Conservation (phyloP, 2,888 invertebrate species). For the Phoronis australis region DNA sequence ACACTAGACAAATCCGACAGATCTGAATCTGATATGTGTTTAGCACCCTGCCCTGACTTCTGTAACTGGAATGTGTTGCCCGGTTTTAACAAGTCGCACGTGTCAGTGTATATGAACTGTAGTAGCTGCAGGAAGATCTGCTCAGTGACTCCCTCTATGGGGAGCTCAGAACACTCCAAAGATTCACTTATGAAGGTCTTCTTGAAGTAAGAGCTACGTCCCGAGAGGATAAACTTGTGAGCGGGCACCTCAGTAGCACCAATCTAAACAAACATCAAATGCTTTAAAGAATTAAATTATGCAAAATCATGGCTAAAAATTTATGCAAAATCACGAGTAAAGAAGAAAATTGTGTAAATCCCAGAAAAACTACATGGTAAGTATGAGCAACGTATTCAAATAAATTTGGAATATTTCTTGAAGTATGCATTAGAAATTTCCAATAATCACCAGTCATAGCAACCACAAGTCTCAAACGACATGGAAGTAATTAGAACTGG, state of each 20-base stretch:
- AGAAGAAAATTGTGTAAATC: too few relatives aligned
- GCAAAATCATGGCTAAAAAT: too few relatives aligned
- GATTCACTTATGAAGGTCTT: slow-evolving; percentile 20
- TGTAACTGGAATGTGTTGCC: slow-evolving; percentile 40
- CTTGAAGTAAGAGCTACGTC: slow-evolving; percentile 61
- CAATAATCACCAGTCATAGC: too few relatives aligned
- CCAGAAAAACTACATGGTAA: too few relatives aligned
- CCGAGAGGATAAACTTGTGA: slow-evolving; percentile 69
- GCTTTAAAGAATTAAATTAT: too few relatives aligned
- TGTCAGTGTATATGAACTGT: slow-evolving; percentile 65
- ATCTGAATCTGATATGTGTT: too few relatives aligned
- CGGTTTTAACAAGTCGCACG: slow-evolving; percentile 60
- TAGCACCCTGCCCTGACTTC: not conserved
- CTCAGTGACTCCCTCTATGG: slow-evolving; percentile 59
- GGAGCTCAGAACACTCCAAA: slow-evolving; percentile 10
- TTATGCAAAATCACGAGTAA: too few relatives aligned
- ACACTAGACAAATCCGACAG: not conserved
- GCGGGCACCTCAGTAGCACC: slow-evolving; percentile 63
- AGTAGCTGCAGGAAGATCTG: slow-evolving; percentile 70
- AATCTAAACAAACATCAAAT: slow-evolving; percentile 58
- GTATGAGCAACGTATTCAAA: too few relatives aligned
- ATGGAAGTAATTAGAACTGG: too few relatives aligned
- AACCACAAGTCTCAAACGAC: too few relatives aligned
- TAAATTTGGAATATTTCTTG: too few relatives aligned
- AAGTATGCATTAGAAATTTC: too few relatives aligned